Base-by-base conservation (phyloP, 2,113 vertebrate genomes). In the Spea multiplicata region DNA sequence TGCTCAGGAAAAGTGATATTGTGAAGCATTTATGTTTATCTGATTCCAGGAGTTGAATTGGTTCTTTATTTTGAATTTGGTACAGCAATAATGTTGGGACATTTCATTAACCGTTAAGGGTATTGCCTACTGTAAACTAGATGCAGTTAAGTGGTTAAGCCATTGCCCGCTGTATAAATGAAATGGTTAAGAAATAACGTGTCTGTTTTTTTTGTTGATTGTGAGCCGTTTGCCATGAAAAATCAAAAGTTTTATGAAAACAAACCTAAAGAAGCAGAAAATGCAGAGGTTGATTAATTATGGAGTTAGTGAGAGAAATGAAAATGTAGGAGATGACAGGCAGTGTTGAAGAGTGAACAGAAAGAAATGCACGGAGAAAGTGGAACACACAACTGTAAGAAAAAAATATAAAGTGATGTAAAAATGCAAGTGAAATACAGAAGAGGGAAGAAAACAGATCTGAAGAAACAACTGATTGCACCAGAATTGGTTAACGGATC, bases 11-110 rank as follows among this genome's bases (percentile, higher is more conserved):
- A 57, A 73, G 62, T 65, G 74, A 73, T 76, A 76, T 82, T 73
- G 70, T 66, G 68, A 68, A 55, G 66, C 78, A 71, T 80, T 80
- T 74, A 80, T 61, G 44, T 73, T 73, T 80, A 74, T 80, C 78
- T 80, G 71, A 80, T 80, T 61, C 45, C 44, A 57, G 65, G 68
- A 57, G 68, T 45, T 53, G 47, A 80, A 80, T 55, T 5, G 71
- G 71, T 64, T 67, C 71, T 71, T 68, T 59, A 12, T 48, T 80
- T 70, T 80, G 74, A 80, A 80, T 80, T 80, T 65, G 78, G 78
- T 74, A 71, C 64, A 69, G 65, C 44, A 80, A 59, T 68, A 64
- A 74, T 80, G 74, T 80, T 44, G 52, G 55, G 57, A 59, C 64
- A 74, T 74, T 74, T 44, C 13, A 73, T 79, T 79, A 79, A 73